Percentiles rank a stretch among this genome's conserved stretches.
These are phyloP conservation scores for Corbicula japonica DNA, from an alignment of 2,888 invertebrate species.

Conservation along the genomic window DNA sequence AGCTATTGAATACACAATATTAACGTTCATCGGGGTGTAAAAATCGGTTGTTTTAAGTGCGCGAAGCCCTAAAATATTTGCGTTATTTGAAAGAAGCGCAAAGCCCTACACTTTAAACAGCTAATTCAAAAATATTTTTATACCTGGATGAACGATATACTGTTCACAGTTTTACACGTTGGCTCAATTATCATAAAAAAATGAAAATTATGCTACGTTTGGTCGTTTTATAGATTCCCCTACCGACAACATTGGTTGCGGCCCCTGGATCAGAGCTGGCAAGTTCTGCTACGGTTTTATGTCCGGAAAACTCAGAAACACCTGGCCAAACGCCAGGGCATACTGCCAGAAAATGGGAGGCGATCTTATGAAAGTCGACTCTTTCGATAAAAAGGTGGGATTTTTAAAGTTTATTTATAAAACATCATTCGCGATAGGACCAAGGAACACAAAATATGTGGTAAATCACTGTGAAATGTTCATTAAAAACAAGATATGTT, in stretches of 20 bases:
- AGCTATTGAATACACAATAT: too few relatives aligned
- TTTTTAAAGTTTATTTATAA: not conserved
- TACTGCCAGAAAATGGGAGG: conserved; percentile 38
- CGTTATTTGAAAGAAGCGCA: not conserved
- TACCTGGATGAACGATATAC: too few relatives aligned
- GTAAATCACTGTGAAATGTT: too few relatives aligned
- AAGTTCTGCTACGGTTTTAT: conserved; percentile 47
- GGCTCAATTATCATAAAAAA: too few relatives aligned
- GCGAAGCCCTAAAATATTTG: not conserved
- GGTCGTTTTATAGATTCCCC: not conserved
- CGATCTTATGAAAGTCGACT: conserved; percentile 57
- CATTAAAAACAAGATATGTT: too few relatives aligned
- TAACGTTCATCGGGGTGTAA: too few relatives aligned
- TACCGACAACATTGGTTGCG: conserved; percentile 55
- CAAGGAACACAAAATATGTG: too few relatives aligned
- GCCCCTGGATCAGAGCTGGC: conserved; percentile 51
- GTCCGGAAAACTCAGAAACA: not conserved
- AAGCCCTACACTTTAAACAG: not conserved
- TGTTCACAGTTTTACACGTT: too few relatives aligned
- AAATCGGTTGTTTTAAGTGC: too few relatives aligned
- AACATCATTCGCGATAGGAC: too few relatives aligned
- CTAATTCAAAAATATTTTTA: not conserved
- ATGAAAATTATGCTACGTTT: too few relatives aligned
- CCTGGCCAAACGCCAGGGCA: conserved; percentile 45
- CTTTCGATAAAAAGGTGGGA: conserved; percentile 50